phyloP scores from a whole-genome alignment of 2,888 invertebrate species.

The Himalopsyche japonica region DNA sequence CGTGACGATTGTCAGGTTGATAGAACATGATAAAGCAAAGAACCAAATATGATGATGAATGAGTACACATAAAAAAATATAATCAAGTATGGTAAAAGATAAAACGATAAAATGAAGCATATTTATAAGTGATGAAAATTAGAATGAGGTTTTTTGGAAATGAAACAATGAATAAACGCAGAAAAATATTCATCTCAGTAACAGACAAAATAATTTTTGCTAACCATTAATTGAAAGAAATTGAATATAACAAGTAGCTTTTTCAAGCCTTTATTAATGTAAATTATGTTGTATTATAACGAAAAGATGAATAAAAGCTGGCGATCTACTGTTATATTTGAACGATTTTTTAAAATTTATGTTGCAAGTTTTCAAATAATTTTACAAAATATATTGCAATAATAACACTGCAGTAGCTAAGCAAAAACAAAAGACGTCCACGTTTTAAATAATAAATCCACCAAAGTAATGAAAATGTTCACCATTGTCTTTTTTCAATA shows the following conservation, averaged over 20 bases:
- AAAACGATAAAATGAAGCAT: neutral
- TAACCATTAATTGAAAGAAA: neutral
- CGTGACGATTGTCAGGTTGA: neutral
- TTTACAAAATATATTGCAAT: no score
- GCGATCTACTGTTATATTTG: neutral
- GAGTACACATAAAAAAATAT: neutral
- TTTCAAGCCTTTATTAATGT: neutral
- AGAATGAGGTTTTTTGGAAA: neutral
- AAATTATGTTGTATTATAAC: neutral
- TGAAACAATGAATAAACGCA: neutral
- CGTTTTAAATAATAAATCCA: no score
- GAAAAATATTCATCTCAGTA: neutral
- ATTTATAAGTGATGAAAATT: neutral
- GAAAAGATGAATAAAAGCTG: neutral
- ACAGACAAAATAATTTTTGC: neutral
- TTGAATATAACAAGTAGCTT: neutral
- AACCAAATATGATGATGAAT: neutral
- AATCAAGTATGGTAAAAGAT: neutral
- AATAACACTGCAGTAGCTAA: no score
- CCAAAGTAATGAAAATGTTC: no score
- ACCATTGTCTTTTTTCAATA: no score
- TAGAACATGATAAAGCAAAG: conserved; percentile 13
- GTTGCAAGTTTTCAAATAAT: no score
- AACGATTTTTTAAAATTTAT: no score
- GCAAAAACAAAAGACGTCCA: no score